Percentiles rank a stretch among this genome's conserved stretches.
phyloP scores from a whole-genome alignment of 35 echinoderm and acorn worm genomes.

The Holothuria glaberrima region DNA sequence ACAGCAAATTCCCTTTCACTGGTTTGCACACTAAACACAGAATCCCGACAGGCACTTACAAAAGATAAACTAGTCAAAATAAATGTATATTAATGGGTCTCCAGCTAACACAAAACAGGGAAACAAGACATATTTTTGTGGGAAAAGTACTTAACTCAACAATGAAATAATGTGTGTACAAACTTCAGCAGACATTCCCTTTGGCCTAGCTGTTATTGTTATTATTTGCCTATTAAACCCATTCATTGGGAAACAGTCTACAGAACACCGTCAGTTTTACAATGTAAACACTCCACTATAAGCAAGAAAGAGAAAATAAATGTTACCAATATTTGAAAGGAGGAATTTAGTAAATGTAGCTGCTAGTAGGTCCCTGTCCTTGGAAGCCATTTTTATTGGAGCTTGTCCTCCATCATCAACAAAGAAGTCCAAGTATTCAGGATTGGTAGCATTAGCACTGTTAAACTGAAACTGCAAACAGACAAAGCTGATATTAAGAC shows the following conservation, averaged over 20 bases:
- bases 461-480: slow-evolving; percentile 85
- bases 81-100: no score
- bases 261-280: no score
- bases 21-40: no score
- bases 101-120: no score
- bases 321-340: slow-evolving; percentile 95
- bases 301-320: background rate
- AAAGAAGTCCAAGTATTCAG: slow-evolving; percentile 71
- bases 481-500: background rate
- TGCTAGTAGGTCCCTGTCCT: slow-evolving; percentile 89
- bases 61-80: no score
- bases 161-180: no score
- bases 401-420: slow-evolving; percentile 93
- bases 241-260: background rate
- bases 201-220: no score
- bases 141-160: no score
- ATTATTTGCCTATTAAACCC: background rate
- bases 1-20: no score
- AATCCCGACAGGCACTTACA: no score
- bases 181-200: no score
- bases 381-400: slow-evolving; percentile 78
- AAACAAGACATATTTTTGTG: no score
- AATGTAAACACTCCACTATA: background rate
- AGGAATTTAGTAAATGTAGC: slow-evolving; percentile 96
- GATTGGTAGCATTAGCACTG: slow-evolving; percentile 37